Percentiles rank a stretch among this genome's conserved stretches.
phyloP scores from a whole-genome alignment of 2,888 invertebrate species.

The Chromoteleia sp. region DNA sequence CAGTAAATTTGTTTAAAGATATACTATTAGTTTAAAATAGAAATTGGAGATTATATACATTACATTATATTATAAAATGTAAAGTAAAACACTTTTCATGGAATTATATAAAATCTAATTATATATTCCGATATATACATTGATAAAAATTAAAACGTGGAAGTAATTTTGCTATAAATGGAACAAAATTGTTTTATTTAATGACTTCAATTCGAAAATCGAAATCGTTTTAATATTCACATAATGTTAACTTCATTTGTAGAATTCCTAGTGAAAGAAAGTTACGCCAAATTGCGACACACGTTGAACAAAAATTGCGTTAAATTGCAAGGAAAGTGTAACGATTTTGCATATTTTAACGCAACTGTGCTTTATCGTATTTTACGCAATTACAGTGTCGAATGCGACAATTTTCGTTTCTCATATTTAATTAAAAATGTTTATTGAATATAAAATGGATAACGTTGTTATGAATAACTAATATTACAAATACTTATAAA shows the following conservation, averaged over 20 bases:
- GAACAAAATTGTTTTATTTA: background rate
- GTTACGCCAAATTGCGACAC: slow-evolving; percentile 21
- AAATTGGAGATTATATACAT: too few species aligned
- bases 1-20: too few species aligned
- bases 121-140: too few species aligned
- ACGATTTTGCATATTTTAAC: slow-evolving; percentile 23
- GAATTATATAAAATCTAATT: too few species aligned
- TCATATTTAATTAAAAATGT: background rate
- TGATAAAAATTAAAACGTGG: too few species aligned
- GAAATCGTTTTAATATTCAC: slow-evolving; percentile 15
- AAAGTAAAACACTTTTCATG: too few species aligned
- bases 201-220: background rate
- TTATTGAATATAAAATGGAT: too few species aligned
- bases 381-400: background rate
- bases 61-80: too few species aligned
- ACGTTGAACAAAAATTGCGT: background rate
- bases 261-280: slow-evolving; percentile 29
- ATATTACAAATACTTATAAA: too few species aligned
- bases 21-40: too few species aligned
- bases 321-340: slow-evolving; percentile 21
- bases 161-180: too few species aligned
- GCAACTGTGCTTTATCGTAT: slow-evolving; percentile 12
- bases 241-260: slow-evolving; percentile 6
- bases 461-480: too few species aligned
- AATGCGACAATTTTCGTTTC: slow-evolving; percentile 1